A percentile compares a stretch with the other conserved stretches of the same genome.
Conservation (phyloP, 2,888 invertebrate genomes). For the Drosophila flavopinicola region DNA sequence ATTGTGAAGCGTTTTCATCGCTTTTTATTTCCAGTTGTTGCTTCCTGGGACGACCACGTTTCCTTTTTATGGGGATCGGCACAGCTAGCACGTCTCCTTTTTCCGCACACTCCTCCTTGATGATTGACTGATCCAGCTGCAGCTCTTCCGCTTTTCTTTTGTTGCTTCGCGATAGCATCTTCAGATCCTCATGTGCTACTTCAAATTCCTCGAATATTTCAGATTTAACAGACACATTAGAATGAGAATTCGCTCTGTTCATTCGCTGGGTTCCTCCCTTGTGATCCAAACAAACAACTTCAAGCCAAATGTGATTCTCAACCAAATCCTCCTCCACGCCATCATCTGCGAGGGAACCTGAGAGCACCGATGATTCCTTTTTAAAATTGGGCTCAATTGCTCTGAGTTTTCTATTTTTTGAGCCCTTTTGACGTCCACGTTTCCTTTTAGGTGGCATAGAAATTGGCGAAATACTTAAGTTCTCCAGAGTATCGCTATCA, state of each 20-base stretch:
- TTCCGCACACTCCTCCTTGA: neutral
- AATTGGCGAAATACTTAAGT: neutral
- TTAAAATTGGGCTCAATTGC: too few species aligned
- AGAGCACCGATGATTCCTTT: too few species aligned
- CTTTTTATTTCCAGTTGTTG: neutral
- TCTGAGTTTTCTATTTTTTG: neutral
- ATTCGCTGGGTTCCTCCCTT: neutral
- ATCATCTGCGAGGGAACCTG: too few species aligned
- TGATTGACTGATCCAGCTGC: neutral
- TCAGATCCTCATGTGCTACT: neutral
- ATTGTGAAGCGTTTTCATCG: constrained; percentile 3
- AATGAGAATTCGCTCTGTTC: too few species aligned
- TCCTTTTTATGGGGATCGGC: constrained; percentile 16
- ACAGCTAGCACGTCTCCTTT: neutral
- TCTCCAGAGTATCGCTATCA: neutral
- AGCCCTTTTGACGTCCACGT: constrained; percentile 30
- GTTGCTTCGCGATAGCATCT: neutral
- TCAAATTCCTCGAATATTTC: neutral
- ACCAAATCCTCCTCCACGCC: neutral
- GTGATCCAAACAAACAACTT: neutral
- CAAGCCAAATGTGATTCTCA: constrained; percentile 25
- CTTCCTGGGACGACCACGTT: constrained; percentile 42
- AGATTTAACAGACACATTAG: constrained; percentile 8
- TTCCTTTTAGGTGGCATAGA: constrained; percentile 5
- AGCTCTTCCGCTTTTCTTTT: neutral